Base-by-base conservation (phyloP, 1,140 invertebrate genomes). In the Heliconius eleuchia region DNA sequence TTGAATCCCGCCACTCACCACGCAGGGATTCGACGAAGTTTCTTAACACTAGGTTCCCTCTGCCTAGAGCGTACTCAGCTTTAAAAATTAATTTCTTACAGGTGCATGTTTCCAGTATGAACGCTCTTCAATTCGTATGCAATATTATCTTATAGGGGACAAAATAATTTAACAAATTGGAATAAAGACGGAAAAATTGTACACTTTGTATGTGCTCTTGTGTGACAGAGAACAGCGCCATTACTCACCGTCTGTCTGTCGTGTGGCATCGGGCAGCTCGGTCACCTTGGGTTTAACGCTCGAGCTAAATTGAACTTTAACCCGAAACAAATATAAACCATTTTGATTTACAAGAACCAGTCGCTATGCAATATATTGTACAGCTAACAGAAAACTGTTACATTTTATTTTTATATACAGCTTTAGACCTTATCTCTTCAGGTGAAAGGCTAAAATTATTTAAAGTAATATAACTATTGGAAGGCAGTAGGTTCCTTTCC, bases 241-340 rank as follows among this genome's bases (percentile, higher is more conserved):
- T 78, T 78, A 78, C 66, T 78, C 77, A 79, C 71, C 37, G 57
- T 8, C 70, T 23, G 23, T 27, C 76, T 75, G 78, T 75, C 78
- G 71, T 72, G 71, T 57, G 50, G 27, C 78, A 34, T 73, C 50
- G 78, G 78, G 39, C 78, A 75, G 39, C 66, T 27, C 66, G 74
- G 78, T 80, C 78, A 80, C 78, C 78, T 80, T 80, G 78, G 72
- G 50, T 23, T 1, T 66, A 71, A 37, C 11, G 0, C 39, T n/a
- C 70, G 30, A 6, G 18, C 30, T 16, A 37, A 78, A 42, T 27
- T 27, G 3, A 37, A 50, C 19, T 37, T 50, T 57, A 55, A 7
- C 0, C 0, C 3, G 11, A 30, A 27, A 66, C 11, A 30, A 18
- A 79, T 74, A 79, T 42, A 74, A 66, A 27, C 18, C 1, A 74